Evolutionary conservation across 2,888 invertebrate genomes (phyloP), one percentile per base, ranked within the genome.

Genomic region (Dendrolimus houi): DNA sequence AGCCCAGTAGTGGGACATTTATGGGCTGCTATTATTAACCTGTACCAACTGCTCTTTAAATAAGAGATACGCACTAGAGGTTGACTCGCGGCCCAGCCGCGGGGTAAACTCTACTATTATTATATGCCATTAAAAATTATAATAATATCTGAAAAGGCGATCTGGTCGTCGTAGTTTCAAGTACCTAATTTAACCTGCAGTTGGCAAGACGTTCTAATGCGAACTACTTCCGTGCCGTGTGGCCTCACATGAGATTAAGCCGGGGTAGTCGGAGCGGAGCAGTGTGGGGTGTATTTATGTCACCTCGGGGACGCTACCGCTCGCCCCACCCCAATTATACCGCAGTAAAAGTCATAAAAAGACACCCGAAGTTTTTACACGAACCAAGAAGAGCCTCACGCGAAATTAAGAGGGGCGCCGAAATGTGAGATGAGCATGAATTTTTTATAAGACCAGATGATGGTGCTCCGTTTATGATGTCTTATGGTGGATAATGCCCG

Each of bases 301-400:
- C 89, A 89, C 90, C 90, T 90, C 84, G 74, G 90, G 90, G 89
- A 90, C 87, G 79, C 79, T 69, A 79, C 75, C 81, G 80, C 83
- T 85, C 87, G 81, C 87, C 87, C 90, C 89, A 85, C 85, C 89
- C 89, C 90, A 90, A 90, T 90, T 90, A 90, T 90, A 89, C 89
- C 89, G 88, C 89, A 90, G 89, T 90, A 90, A 90, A 89, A 90
- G 90, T 89, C 90, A 90, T 90, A 90, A 90, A 90, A 89, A 90
- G 89, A 87, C 88, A 89, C 88, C 89, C 90, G 87, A 90, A 90
- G 90, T 90, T 89, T 89, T 89, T 89, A 89, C 88, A 88, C 87
- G 87, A 84, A 86, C 82, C 85, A 83, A 88, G 88, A 83, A 86
- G 87, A 86, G 76, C 79, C 87, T 83, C 87, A 85, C 85, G 87